Base-by-base conservation (phyloP, 2,113 vertebrate genomes). In the Gasterosteus aculeatus region DNA sequence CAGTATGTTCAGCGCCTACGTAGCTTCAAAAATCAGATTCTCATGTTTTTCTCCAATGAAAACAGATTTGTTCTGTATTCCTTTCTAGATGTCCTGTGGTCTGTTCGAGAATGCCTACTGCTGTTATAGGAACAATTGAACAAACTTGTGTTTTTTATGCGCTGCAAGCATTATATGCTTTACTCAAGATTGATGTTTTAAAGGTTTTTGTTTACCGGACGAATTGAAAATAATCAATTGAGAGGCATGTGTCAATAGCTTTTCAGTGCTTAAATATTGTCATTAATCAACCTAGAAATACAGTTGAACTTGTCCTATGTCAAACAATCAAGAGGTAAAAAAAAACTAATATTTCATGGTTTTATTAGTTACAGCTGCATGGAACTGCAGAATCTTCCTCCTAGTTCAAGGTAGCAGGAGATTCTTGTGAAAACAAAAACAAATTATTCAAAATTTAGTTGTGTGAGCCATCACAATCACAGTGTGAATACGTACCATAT, bases 41-140 rank as follows among this genome's bases (percentile, higher is more conserved):
- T n/a, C n/a, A n/a, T n/a, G n/a, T n/a, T n/a, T n/a, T n/a, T n/a
- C n/a, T n/a, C n/a, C 66, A 42, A 42, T 68, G 0, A 68, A 58
- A 74, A 22, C 5, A 5, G 19, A 38, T 29, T 47, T 51, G 10
- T 46, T 70, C 19, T 44, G 9, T 41, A 10, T 78, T 77, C 57
- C 12, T n/a, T 62, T 83, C 35, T 46, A 91, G 89, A 41, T 49
- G 15, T 51, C 42, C 14, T 75, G 74, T 16, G 38, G 72, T 69
- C 67, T 83, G n/a, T 59, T 83, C 10, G 88, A 92, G 76, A 88
- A 80, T 71, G 91, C 86, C 4, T 82, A 72, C 70, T 57, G 31
- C n/a, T 86, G 26, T 76, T 90, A 91, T 62, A 85, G 67, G 74
- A 87, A 49, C 9, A 72, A 44, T 44, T 44, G 90, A 80, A 84